Conservation (phyloP, 2,113 vertebrate species). For the Aspidoscelis tigris region DNA sequence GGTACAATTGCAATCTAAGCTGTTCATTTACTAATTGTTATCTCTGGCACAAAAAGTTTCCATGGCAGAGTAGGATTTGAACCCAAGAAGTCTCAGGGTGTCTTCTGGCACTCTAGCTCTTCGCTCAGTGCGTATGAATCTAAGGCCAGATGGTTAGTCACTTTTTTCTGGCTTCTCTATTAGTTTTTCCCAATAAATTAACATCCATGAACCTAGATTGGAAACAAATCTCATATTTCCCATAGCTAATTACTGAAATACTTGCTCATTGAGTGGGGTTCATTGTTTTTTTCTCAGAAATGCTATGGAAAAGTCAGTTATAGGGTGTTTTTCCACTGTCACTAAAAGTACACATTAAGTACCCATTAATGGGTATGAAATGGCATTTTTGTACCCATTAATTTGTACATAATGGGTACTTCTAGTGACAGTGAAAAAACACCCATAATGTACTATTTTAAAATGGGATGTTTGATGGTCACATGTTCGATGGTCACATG, state of each 20-base stretch:
- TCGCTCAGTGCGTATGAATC: no score
- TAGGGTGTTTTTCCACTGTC: no score
- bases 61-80: not conserved
- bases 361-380: no score
- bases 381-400: no score
- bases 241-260: slow-evolving; percentile 20
- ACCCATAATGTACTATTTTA: slow-evolving; percentile 1
- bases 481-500: not conserved
- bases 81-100: no score
- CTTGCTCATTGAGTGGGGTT: not conserved
- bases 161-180: not conserved
- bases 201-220: not conserved
- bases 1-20: not conserved
- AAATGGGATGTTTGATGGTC: not conserved
- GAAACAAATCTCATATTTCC: slow-evolving; percentile 25
- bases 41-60: not conserved
- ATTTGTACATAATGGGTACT: no score
- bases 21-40: not conserved
- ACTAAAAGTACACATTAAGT: no score
- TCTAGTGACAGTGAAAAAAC: no score
- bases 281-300: not conserved
- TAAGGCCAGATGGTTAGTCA: no score
- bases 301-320: slow-evolving; percentile 8
- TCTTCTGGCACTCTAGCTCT: no score
- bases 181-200: not conserved